Conservation (phyloP, 2,888 invertebrate genomes). For the Metellina segmentata region DNA sequence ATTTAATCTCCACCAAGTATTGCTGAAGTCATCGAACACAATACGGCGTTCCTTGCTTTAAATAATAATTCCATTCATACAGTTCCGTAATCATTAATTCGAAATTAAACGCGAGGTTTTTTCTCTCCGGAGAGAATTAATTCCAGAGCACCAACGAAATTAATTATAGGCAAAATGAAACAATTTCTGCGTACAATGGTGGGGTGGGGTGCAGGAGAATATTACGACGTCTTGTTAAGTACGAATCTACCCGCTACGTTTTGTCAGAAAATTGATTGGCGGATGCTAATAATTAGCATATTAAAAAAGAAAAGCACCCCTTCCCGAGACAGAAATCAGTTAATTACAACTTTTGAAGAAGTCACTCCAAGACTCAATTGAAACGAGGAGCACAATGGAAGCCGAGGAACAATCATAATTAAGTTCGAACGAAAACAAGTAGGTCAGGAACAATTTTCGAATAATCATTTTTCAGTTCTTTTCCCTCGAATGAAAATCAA, state of each 20-base stretch:
- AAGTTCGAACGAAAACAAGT: conserved; percentile 73
- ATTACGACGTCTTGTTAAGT: conserved; percentile 42
- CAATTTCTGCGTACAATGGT: conserved; percentile 19
- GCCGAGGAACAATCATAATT: conserved; percentile 74
- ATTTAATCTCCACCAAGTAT: too few relatives aligned
- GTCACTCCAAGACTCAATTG: conserved; percentile 43
- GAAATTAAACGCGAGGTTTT: conserved; percentile 21
- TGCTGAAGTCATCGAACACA: too few relatives aligned
- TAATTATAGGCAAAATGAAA: conserved; percentile 67
- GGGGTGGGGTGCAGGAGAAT: conserved; percentile 18
- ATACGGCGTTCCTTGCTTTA: too few relatives aligned
- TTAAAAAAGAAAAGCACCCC: conserved; percentile 23
- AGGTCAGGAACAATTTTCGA: conserved; percentile 76
- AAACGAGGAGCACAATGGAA: conserved; percentile 49
- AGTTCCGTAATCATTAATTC: conserved; percentile 33
- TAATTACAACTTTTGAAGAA: conserved; percentile 75
- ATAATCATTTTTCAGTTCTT: conserved; percentile 75
- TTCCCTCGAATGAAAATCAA: conserved; percentile 68
- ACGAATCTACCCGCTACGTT: conserved; percentile 25
- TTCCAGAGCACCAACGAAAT: conserved; percentile 28
- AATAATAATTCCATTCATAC: too few relatives aligned
- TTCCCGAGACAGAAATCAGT: conserved; percentile 63
- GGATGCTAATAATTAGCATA: conserved; percentile 72
- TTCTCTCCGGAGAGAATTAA: neutral
- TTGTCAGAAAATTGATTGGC: conserved; percentile 41